Evolutionary conservation across 2,113 vertebrate species (phyloP), one percentile per base, ranked within the genome.

Genomic region (Seriola rivoliana): DNA sequence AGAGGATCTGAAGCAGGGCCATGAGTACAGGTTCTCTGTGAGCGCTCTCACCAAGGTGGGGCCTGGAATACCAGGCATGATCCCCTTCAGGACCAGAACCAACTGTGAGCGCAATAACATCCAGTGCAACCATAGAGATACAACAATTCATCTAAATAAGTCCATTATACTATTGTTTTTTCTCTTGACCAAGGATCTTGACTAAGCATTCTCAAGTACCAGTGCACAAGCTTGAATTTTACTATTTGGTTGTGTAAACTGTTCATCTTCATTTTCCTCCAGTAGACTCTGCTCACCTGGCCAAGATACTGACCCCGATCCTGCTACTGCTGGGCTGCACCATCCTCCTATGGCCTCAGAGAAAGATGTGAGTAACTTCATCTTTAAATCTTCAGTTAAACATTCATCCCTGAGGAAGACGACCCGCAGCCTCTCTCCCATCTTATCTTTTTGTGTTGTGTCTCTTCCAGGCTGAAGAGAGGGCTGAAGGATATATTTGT

Each of bases 11-110:
- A 17, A 72, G 65, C 85, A 81, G 50, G 59, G 75, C 55, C 77
- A 63, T 23, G 55, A 72, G 11, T 94, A 94, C 62, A 32, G 3
- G 25, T 77, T 91, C 40, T 79, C 6, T 23, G 80, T 94, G 72
- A 86, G 91, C 0, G 88, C 88, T 4, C 84, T 91, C 66, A 91
- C 90, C 4, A 77, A 60, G n/a, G 74, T 23, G 1, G 93, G 93
- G 38, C 84, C 84, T 21, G 93, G 93, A 44, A 48, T 54, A 1
- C 14, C 67, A 4, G 78, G 72, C 42, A 71, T 1, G 1, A 67
- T 77, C 74, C 90, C 63, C 10, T 9, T 89, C 80, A 81, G 62
- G 57, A 94, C 94, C 71, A 79, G 2, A 64, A 58, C 8, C 12
- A 81, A 85, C 74, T 68, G 93, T 94, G 76, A 92, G 93, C 74